Conservation (phyloP, 2,888 invertebrate genomes). For the Agapostemon virescens region DNA sequence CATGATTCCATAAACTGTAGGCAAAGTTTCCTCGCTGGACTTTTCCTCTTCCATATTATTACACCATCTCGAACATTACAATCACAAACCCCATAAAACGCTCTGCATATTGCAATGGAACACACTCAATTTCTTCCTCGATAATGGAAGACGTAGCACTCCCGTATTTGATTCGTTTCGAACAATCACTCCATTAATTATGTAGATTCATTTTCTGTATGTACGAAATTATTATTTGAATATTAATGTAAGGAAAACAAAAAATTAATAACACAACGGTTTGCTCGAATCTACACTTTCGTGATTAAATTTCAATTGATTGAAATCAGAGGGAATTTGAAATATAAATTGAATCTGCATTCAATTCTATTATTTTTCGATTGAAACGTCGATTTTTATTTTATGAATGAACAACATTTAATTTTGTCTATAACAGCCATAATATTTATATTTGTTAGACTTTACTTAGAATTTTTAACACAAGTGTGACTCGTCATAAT, state of each 20-base stretch:
- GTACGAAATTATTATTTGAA: not conserved
- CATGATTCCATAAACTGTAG: conserved; percentile 76
- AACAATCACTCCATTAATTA: not conserved
- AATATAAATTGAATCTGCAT: not conserved
- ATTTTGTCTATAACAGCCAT: no score
- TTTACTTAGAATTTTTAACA: no score
- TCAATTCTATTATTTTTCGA: not conserved
- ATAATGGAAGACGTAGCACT: not conserved
- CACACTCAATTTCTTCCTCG: conserved; percentile 9
- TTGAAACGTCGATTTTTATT: no score
- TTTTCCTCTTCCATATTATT: conserved; percentile 64
- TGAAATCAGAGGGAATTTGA: not conserved
- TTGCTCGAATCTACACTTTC: not conserved
- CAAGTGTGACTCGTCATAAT: no score
- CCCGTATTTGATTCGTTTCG: not conserved
- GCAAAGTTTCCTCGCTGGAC: conserved; percentile 73
- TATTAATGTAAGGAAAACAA: not conserved
- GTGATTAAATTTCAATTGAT: not conserved
- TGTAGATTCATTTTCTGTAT: not conserved
- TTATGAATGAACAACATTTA: no score
- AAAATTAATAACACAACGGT: not conserved
- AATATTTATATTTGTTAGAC: no score
- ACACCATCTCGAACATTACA: conserved; percentile 19
- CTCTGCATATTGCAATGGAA: not conserved
- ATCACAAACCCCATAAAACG: conserved; percentile 2